Conservation (phyloP, 2,888 invertebrate species). For the Philereme vetulata region DNA sequence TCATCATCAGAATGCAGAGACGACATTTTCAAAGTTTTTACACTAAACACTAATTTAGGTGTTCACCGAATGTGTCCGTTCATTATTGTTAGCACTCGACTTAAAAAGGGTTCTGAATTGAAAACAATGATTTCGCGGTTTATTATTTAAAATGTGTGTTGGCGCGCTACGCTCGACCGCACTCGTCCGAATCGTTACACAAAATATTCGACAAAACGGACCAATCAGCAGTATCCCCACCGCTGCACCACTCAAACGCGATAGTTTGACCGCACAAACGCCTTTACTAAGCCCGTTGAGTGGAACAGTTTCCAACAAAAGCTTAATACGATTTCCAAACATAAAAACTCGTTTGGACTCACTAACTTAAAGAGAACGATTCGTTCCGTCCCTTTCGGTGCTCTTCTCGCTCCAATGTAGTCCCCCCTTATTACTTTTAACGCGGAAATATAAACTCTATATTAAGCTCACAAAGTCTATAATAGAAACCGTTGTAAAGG, state of each 20-base stretch:
- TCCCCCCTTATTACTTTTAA: constrained; percentile 57
- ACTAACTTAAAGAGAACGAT: constrained; percentile 79
- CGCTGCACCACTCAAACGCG: constrained; percentile 69
- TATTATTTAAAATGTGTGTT: constrained; percentile 56
- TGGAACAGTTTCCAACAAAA: constrained; percentile 83
- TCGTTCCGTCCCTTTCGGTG: constrained; percentile 70
- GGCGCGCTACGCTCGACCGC: constrained; percentile 71
- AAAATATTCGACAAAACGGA: constrained; percentile 70
- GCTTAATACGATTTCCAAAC: constrained; percentile 84
- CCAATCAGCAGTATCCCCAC: constrained; percentile 78
- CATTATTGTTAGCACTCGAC: constrained; percentile 44
- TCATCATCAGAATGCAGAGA: constrained; percentile 85
- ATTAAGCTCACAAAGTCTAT: constrained; percentile 5
- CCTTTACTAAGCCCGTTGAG: constrained; percentile 82
- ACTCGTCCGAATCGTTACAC: constrained; percentile 69
- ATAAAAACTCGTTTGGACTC: constrained; percentile 83
- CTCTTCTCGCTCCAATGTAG: constrained; percentile 73
- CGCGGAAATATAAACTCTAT: constrained; percentile 45
- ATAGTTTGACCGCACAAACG: constrained; percentile 82
- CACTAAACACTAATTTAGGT: constrained; percentile 25
- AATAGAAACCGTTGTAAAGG: constrained; percentile 36
- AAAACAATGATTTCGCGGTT: constrained; percentile 40
- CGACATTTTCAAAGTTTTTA: constrained; percentile 63
- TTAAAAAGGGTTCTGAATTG: constrained; percentile 36
- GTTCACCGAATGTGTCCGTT: constrained; percentile 30